Conservation (phyloP, 30 jellyfish, hydroid and myxozoan genomes). For the Aurelia aurita region DNA sequence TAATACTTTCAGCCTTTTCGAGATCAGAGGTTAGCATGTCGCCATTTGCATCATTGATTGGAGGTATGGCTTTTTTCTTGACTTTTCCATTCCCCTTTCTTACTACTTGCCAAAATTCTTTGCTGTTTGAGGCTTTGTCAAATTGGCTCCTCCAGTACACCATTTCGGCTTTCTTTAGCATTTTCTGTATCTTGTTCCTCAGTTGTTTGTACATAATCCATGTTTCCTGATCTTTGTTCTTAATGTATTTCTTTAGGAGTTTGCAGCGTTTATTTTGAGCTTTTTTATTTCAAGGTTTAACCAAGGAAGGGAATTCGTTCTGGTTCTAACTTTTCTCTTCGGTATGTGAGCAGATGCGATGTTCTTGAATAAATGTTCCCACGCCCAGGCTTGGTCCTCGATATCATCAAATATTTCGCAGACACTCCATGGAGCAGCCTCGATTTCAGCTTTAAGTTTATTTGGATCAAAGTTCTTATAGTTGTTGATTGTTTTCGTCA, state of each 20-base stretch:
- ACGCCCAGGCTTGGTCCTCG: constrained; percentile 30
- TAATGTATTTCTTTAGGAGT: neutral
- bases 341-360: neutral
- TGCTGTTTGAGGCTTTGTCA: no score
- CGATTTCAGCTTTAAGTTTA: neutral
- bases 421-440: neutral
- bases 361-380: no score
- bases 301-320: neutral
- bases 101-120: no score
- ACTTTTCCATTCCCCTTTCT: constrained; percentile 13
- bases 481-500: no score
- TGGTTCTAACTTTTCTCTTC: constrained; percentile 6
- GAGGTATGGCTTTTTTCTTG: neutral
- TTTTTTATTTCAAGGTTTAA: neutral
- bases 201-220: constrained; percentile 1
- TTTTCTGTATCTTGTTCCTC: constrained; percentile 34
- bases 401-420: constrained; percentile 39
- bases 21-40: constrained; percentile 16
- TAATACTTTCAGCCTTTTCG: constrained; percentile 16
- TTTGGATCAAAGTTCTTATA: neutral
- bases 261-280: neutral
- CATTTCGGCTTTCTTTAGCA: constrained; percentile 20
- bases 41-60: constrained; percentile 20
- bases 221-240: constrained; percentile 12
- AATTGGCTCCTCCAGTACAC: constrained; percentile 5